Percentiles rank a stretch among this genome's conserved stretches.
Conservation (phyloP, 2,888 invertebrate species). For the Operophtera brumata region DNA sequence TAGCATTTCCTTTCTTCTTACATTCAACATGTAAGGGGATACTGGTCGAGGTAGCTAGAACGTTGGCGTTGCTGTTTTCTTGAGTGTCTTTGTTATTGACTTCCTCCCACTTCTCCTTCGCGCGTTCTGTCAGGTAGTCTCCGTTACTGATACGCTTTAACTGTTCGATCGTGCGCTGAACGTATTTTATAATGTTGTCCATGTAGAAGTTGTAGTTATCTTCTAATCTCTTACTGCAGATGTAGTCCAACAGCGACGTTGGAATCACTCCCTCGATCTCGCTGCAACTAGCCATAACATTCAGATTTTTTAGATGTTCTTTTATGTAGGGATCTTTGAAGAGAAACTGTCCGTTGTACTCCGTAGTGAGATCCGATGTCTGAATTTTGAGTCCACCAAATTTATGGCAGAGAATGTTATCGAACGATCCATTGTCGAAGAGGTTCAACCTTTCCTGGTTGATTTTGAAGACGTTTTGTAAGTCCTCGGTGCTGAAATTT, state of each 20-base stretch:
- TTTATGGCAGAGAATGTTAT: conserved; percentile 62
- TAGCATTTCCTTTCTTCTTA: conserved; percentile 42
- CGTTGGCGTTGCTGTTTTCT: conserved; percentile 41
- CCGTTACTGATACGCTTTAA: conserved; percentile 74
- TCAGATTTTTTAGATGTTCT: conserved; percentile 52
- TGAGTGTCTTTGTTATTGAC: conserved; percentile 33
- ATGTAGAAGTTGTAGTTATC: conserved; percentile 70
- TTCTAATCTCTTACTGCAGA: conserved; percentile 65
- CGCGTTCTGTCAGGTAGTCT: conserved; percentile 68
- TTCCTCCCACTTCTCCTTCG: conserved; percentile 69
- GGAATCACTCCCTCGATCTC: conserved; percentile 51
- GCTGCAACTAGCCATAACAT: conserved; percentile 39
- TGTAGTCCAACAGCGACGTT: conserved; percentile 62
- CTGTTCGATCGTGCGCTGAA: conserved; percentile 68
- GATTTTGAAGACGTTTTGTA: conserved; percentile 49
- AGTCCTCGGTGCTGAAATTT: conserved; percentile 54
- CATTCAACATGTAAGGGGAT: conserved; percentile 58
- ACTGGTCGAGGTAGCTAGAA: conserved; percentile 56
- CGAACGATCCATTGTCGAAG: conserved; percentile 48
- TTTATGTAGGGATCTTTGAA: conserved; percentile 58
- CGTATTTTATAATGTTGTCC: conserved; percentile 69
- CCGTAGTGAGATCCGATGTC: conserved; percentile 40
- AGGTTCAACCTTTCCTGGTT: conserved; percentile 64
- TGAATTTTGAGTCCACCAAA: conserved; percentile 55
- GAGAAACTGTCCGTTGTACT: conserved; percentile 50